Evolutionary conservation across 2,113 vertebrate genomes (phyloP).

Genomic region (Percopsis transmontana): DNA sequence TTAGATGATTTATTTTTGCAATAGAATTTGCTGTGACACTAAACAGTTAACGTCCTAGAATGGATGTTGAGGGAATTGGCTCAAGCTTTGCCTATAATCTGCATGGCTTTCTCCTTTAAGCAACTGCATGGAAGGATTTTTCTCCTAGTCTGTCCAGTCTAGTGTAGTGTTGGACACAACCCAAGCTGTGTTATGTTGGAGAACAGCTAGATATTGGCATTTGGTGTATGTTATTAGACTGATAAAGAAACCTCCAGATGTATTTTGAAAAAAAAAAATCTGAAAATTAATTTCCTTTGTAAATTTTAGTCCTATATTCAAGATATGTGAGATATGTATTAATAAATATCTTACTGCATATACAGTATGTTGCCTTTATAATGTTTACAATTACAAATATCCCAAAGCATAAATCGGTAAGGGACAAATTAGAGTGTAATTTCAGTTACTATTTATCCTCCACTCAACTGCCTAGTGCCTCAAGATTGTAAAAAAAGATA

Average conservation of each 20-base stretch:
- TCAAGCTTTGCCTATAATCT: conserved; percentile 72
- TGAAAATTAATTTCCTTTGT: neutral
- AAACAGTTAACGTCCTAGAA: conserved; percentile 64
- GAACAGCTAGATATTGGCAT: no score
- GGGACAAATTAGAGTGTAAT: neutral
- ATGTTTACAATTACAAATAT: neutral
- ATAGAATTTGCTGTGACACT: conserved; percentile 47
- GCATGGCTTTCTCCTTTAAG: conserved; percentile 62
- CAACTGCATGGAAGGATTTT: conserved; percentile 56
- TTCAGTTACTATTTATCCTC: conserved; percentile 12
- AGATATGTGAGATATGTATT: neutral
- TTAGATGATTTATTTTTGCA: conserved; percentile 44
- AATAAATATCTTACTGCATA: neutral
- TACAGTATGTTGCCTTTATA: no score
- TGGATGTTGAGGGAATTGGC: conserved; percentile 67
- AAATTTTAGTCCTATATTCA: neutral
- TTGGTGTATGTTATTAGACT: neutral
- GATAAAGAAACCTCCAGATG: neutral
- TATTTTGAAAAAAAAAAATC: conserved; percentile 9
- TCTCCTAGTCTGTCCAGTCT: conserved; percentile 42
- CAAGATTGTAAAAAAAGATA: conserved; percentile 9
- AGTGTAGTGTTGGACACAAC: conserved; percentile 18
- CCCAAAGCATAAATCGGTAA: conserved; percentile 15
- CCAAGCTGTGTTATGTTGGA: conserved; percentile 5
- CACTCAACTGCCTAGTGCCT: conserved; percentile 2